Conservation (phyloP, 2,888 invertebrate species). For the Chamaedrilus cognettii region DNA sequence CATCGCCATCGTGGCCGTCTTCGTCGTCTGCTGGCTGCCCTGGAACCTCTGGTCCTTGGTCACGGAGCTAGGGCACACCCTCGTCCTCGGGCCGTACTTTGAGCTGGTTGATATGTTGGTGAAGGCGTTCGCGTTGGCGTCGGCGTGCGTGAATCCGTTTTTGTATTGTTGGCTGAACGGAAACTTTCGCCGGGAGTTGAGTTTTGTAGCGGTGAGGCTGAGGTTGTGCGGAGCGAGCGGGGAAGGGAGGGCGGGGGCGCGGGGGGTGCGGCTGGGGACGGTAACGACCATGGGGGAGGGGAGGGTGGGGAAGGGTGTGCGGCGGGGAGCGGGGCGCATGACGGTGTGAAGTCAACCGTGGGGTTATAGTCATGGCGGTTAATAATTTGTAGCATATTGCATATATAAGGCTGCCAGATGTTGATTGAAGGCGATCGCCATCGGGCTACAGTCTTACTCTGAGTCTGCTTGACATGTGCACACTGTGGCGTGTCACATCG, state of each 20-base stretch:
- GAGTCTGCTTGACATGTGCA: too few relatives aligned
- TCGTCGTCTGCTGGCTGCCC: constrained; percentile 55
- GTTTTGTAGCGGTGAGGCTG: constrained; percentile 28
- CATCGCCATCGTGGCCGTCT: constrained; percentile 50
- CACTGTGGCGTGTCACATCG: too few relatives aligned
- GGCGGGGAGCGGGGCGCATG: too few relatives aligned
- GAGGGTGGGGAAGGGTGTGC: neutral
- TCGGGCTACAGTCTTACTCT: too few relatives aligned
- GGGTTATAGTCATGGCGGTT: too few relatives aligned
- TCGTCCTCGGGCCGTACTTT: constrained; percentile 46
- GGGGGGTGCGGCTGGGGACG: neutral
- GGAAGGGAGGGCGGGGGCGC: neutral
- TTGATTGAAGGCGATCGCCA: too few relatives aligned
- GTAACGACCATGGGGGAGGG: neutral
- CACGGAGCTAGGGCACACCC: constrained; percentile 43
- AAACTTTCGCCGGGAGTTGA: constrained; percentile 52
- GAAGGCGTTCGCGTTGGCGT: constrained; percentile 55
- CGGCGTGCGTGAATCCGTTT: constrained; percentile 56
- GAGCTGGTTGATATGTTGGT: constrained; percentile 49
- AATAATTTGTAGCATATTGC: too few relatives aligned
- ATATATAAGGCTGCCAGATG: too few relatives aligned
- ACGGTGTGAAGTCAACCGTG: too few relatives aligned
- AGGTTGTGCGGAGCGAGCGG: neutral
- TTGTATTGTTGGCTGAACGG: constrained; percentile 59
- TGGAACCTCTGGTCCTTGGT: constrained; percentile 51